phyloP scores from a whole-genome alignment of 1,140 invertebrate genomes.

The Aphelenchoides besseyi region DNA sequence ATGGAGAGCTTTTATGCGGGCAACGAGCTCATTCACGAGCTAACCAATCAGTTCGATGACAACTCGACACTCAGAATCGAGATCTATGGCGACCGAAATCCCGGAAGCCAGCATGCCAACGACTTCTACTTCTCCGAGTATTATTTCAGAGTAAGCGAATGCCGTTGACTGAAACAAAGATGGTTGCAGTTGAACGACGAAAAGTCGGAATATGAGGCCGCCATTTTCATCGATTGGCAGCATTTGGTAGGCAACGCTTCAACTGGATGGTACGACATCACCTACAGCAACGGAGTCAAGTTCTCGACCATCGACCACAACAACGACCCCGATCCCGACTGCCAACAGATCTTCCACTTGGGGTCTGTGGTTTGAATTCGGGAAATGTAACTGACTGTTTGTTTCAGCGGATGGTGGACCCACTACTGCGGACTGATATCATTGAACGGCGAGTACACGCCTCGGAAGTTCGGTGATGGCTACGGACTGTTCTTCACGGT shows the following conservation, averaged over 20 bases:
- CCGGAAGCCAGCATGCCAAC: neutral
- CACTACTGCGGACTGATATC: constrained; percentile 31
- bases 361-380: constrained; percentile 26
- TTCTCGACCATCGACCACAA: constrained; percentile 33
- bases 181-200: constrained; percentile 7
- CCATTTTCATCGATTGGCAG: neutral
- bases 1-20: constrained; percentile 20
- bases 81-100: constrained; percentile 30
- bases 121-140: constrained; percentile 29
- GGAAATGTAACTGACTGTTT: no score
- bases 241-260: constrained; percentile 31
- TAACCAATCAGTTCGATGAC: constrained; percentile 11
- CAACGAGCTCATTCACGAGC: constrained; percentile 26
- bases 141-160: constrained; percentile 13
- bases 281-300: constrained; percentile 22
- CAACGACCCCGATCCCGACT: constrained; percentile 29
- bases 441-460: constrained; percentile 35
- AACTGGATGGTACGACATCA: constrained; percentile 37
- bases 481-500: constrained; percentile 29
- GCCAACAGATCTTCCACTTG: constrained; percentile 27
- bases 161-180: no score
- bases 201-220: neutral
- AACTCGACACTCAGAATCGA: constrained; percentile 31
- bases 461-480: constrained; percentile 20
- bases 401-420: constrained; percentile 37